Conservation (phyloP, 2,797 vertebrate species). For the Phalloptychus januarius region DNA sequence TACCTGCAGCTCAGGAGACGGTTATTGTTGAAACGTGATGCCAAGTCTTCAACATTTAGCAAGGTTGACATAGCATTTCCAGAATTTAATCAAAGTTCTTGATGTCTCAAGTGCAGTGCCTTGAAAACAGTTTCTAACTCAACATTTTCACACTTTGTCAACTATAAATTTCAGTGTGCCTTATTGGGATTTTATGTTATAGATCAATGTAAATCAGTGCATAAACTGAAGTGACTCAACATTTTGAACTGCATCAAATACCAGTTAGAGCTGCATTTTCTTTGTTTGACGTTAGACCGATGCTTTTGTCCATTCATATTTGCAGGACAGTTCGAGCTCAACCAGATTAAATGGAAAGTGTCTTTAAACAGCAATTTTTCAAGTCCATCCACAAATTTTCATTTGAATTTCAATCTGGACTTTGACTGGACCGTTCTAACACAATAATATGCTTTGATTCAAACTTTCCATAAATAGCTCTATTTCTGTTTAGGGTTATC, state of each 20-base stretch:
- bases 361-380: background rate
- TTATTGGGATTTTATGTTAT: background rate
- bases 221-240: background rate
- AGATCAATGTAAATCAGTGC: background rate
- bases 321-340: background rate
- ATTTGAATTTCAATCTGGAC: background rate
- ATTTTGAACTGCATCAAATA: background rate
- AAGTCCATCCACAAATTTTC: background rate
- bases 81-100: slow-evolving; percentile 6
- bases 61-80: slow-evolving; percentile 1
- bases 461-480: background rate
- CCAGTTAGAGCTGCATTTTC: background rate
- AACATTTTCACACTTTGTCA: background rate
- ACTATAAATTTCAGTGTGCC: background rate
- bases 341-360: background rate
- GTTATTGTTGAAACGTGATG: slow-evolving; percentile 13
- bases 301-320: background rate
- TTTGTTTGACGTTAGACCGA: background rate
- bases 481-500: background rate
- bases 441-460: background rate
- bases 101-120: too few relatives aligned
- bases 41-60: slow-evolving; percentile 9
- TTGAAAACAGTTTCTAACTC: background rate
- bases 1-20: background rate
- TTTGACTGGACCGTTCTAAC: background rate